Base-by-base conservation (phyloP, 2,888 invertebrate genomes). In the Alviniconcha strummeri region DNA sequence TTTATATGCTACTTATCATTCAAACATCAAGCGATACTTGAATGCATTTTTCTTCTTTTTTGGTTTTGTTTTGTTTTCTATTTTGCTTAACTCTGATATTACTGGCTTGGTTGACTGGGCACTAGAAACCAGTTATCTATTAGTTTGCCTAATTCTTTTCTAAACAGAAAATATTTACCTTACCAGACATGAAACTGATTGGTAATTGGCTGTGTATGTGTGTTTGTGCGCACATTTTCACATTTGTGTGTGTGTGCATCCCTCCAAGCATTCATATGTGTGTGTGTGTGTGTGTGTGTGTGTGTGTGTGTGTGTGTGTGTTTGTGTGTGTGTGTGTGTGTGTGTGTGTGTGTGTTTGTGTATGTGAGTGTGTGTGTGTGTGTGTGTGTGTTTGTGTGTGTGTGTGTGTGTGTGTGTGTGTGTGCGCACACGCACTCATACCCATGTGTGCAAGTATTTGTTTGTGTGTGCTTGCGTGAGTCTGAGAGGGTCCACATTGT, bases 351-450 rank as follows among this genome's bases (percentile, higher is more conserved):
- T 0, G 17, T 4, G 15, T 15, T 7, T 72, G 36, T 36, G 36
- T 72, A 0, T 72, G 72, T 72, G 36, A 54, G 72, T 36, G 19
- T 72, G 36, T 72, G 72, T 71, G 71, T n/a, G 19, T 71, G 71
- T n/a, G 71, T 71, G 71, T 71, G 71, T 71, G 19, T 6, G 71
- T 15, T 3, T 6, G 71, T 19, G 71, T 6, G 71, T 69, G 71
- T 71, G n/a, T 71, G n/a, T 71, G 19, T 71, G 19, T 71, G 71
- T 71, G 71, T 71, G 71, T 71, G 71, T 71, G n/a, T 71, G 6
- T 0, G 17, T 4, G 15, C 9, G 11, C 64, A 64, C 15, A 13
- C 4, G 64, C 9, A 9, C 4, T 1, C 64, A 9, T 64, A 9
- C 9, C 1, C 64, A 9, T 64, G 15, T 64, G 9, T 64, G 15